Conservation (phyloP, 1,140 invertebrate genomes). For the Sinonovacula constricta region DNA sequence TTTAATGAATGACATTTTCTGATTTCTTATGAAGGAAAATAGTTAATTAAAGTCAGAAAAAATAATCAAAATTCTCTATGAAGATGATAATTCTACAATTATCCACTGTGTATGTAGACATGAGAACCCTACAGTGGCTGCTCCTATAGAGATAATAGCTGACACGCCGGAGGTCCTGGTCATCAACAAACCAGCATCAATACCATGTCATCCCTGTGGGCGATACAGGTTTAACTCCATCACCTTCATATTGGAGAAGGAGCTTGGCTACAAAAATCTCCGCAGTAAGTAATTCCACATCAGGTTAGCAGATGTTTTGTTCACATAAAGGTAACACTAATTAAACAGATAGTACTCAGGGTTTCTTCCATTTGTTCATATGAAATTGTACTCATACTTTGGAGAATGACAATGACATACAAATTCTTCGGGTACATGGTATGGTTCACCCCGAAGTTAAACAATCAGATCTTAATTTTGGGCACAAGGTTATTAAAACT, state of each 20-base stretch:
- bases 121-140: conserved; percentile 97
- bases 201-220: conserved; percentile 99
- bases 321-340: no score
- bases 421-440: no score
- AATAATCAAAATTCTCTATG: neutral
- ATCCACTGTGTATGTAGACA: conserved; percentile 85
- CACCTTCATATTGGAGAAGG: conserved; percentile 97
- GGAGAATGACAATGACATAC: no score
- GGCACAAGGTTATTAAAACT: no score
- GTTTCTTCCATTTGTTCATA: no score
- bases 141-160: conserved; percentile 96
- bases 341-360: no score
- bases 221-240: conserved; percentile 97
- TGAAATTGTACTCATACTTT: no score
- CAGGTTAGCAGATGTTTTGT: no score
- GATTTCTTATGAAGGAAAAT: no score
- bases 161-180: conserved; percentile 99
- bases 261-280: conserved; percentile 95
- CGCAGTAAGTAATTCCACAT: conserved; percentile 87
- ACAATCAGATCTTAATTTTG: no score
- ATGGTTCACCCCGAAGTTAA: no score
- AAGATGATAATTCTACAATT: neutral
- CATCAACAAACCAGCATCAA: conserved; percentile 99
- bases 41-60: no score
- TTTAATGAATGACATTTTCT: neutral